Conservation (phyloP, 2,888 invertebrate species). For the Lagria hirta region DNA sequence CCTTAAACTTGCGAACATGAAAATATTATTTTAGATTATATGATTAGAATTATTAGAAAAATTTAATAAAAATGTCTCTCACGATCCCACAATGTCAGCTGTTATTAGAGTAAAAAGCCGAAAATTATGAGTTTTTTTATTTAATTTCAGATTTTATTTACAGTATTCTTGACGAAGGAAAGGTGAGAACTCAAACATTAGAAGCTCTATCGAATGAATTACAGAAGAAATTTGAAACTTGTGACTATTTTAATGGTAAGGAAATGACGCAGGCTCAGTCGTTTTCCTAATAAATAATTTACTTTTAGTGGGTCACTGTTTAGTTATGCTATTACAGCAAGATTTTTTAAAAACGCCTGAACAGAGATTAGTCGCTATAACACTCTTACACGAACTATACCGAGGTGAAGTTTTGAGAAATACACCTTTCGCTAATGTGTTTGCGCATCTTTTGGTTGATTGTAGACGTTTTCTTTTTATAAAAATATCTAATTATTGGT, state of each 20-base stretch:
- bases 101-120: constrained; percentile 52
- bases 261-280: too few species aligned
- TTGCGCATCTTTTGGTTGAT: constrained; percentile 65
- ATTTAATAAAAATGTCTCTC: constrained; percentile 51
- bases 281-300: neutral
- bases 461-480: neutral
- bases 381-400: constrained; percentile 71
- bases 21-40: too few species aligned
- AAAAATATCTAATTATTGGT: constrained; percentile 15
- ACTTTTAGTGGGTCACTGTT: constrained; percentile 60
- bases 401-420: constrained; percentile 64
- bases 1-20: too few species aligned
- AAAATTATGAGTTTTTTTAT: neutral
- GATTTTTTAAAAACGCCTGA: constrained; percentile 68
- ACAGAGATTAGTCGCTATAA: constrained; percentile 69
- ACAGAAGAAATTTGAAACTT: constrained; percentile 75
- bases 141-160: constrained; percentile 18
- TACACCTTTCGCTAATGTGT: constrained; percentile 72
- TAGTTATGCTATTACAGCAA: constrained; percentile 66
- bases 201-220: constrained; percentile 76
- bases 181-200: constrained; percentile 71
- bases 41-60: constrained; percentile 1
- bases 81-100: constrained; percentile 57
- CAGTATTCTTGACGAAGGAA: constrained; percentile 73
- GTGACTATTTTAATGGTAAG: constrained; percentile 74